Conservation (phyloP, 2,113 vertebrate genomes). For the Seriola quinqueradiata region DNA sequence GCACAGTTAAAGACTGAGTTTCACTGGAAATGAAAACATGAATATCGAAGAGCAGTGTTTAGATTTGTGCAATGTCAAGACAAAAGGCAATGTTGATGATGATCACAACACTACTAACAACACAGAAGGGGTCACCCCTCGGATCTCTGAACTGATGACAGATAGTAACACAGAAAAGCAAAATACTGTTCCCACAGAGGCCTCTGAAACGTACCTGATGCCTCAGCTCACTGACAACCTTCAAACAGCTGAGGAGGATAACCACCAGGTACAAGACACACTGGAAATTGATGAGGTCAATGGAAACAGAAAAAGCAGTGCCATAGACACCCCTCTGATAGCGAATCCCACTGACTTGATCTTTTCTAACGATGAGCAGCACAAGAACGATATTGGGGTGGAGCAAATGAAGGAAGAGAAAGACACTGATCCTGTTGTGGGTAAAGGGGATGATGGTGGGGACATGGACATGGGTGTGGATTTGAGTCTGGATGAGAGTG, state of each 20-base stretch:
- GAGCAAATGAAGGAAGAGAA: conserved; percentile 64
- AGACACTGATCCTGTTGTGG: conserved; percentile 46
- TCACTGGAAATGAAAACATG: conserved; percentile 85
- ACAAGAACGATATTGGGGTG: conserved; percentile 41
- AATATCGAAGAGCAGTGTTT: conserved; percentile 83
- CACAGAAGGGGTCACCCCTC: conserved; percentile 77
- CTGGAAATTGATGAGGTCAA: conserved; percentile 79
- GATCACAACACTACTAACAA: conserved; percentile 69
- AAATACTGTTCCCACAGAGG: conserved; percentile 63
- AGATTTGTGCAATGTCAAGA: conserved; percentile 85
- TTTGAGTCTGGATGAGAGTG: conserved; percentile 84
- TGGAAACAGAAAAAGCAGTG: conserved; percentile 75
- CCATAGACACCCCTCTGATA: conserved; percentile 19
- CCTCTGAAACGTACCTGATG: conserved; percentile 67
- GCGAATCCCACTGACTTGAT: conserved; percentile 64
- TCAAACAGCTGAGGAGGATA: conserved; percentile 63
- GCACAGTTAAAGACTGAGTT: conserved; percentile 58
- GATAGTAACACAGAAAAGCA: conserved; percentile 73
- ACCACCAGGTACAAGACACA: conserved; percentile 67
- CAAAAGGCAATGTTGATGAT: conserved; percentile 71
- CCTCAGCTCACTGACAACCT: conserved; percentile 78
- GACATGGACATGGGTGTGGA: conserved; percentile 87
- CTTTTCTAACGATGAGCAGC: conserved; percentile 65
- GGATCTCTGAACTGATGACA: conserved; percentile 77
- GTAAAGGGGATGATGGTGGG: conserved; percentile 63